Percentiles rank a stretch among this genome's conserved stretches.
Conservation (phyloP, 2,888 invertebrate species). For the Arctia plantaginis region DNA sequence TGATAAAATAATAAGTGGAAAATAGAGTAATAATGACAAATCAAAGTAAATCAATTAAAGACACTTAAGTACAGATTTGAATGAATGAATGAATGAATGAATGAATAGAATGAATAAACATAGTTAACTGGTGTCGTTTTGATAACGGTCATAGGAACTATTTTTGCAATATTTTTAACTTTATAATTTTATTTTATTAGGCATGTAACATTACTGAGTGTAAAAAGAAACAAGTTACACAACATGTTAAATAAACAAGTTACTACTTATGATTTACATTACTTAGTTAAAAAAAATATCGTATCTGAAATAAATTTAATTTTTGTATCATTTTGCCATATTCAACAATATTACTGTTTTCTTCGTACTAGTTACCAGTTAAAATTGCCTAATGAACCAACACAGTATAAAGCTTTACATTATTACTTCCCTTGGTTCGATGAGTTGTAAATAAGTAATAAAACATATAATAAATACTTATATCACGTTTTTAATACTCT, state of each 20-base stretch:
- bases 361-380: neutral
- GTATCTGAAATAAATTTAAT: neutral
- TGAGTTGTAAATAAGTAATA: slow-evolving; percentile 14
- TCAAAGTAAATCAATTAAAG: neutral
- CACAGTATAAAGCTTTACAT: neutral
- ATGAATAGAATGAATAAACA: neutral
- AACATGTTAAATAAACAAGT: neutral
- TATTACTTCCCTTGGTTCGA: neutral
- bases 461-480: slow-evolving; percentile 49
- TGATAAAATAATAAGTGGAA: too few relatives aligned
- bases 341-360: neutral
- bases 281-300: neutral
- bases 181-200: neutral
- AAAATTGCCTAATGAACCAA: neutral
- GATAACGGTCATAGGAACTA: neutral
- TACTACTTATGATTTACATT: neutral
- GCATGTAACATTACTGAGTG: neutral
- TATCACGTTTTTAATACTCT: slow-evolving; percentile 83
- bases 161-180: neutral
- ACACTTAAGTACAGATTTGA: neutral
- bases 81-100: neutral
- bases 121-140: neutral
- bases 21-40: too few relatives aligned
- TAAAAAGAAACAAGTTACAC: neutral
- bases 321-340: neutral